These are phyloP conservation scores for Phaethon lepturus DNA, from an alignment of 2,113 vertebrate species.

Conservation along the genomic window DNA sequence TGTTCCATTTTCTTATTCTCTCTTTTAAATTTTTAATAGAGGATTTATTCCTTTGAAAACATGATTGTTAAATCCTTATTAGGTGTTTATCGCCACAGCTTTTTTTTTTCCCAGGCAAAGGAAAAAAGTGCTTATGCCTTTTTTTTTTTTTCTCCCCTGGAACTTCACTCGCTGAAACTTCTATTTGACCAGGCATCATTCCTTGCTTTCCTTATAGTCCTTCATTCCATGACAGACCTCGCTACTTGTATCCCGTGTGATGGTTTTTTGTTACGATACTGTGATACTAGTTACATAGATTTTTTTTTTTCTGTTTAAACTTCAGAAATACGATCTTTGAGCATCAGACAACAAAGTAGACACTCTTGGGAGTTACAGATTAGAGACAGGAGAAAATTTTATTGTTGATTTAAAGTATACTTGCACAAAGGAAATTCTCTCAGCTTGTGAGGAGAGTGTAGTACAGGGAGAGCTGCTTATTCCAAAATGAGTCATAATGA, in stretches of 20 bases:
- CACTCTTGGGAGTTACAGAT: neutral
- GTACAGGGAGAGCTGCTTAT: neutral
- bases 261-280: rapidly evolving
- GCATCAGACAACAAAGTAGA: neutral
- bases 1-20: neutral
- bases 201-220: neutral
- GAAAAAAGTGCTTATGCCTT: neutral
- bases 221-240: neutral
- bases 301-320: neutral
- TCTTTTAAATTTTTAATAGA: neutral
- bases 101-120: neutral
- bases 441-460: rapidly evolving
- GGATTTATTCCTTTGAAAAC: neutral
- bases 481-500: neutral
- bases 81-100: neutral
- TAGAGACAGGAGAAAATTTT: neutral
- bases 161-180: neutral
- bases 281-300: rapidly evolving
- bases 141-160: rapidly evolving
- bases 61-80: neutral
- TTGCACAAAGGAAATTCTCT: rapidly evolving
- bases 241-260: neutral
- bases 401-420: neutral
- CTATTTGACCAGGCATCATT: neutral
- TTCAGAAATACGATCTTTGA: neutral